Evolutionary conservation across 2,888 invertebrate species (phyloP), one percentile per base, ranked within the genome.

Genomic region (Lathronympha strigana): DNA sequence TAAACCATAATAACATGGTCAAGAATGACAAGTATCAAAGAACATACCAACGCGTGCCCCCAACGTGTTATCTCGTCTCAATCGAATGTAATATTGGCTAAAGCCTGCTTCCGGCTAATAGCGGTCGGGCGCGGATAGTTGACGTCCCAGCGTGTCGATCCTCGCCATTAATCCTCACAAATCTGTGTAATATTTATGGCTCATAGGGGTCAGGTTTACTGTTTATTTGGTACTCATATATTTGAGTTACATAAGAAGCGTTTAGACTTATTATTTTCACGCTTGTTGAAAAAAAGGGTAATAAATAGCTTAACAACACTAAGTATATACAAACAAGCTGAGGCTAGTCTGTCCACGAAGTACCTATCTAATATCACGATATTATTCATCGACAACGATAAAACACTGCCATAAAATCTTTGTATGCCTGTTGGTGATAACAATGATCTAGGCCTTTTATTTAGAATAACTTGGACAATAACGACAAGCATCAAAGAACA

Each of bases 161-260:
- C 23, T 25, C n/a, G 17, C 47, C n/a, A 47, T 47, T 23, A 47
- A 47, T 47, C 47, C n/a, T 47, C 23, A 47, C 23, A 25, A 47
- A 47, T 47, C 47, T 23, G n/a, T n/a, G n/a, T n/a, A n/a, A 43
- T 43, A 19, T 43, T 47, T 21, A 11, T n/a, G 23, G 13, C 8
- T n/a, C 23, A 47, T 23, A 23, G 6, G 47, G 47, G 23, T 47
- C 23, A 17, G 47, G n/a, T 23, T 45, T 45, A 13, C 45, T 47
- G 23, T 45, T 19, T 21, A 9, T 2, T 11, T 36, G 1, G 36
- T 13, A 36, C 36, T 3, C 9, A 43, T 19, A 43, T 45, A 45
- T 45, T 5, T 21, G 21, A 15, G 17, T 9, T 40, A 13, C 23
- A n/a, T 6, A 23, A n/a, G 17, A 40, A 17, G 17, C n/a, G n/a